Evolutionary conservation across 2,888 invertebrate species (phyloP).

Genomic region (Ochropleura leucogaster): DNA sequence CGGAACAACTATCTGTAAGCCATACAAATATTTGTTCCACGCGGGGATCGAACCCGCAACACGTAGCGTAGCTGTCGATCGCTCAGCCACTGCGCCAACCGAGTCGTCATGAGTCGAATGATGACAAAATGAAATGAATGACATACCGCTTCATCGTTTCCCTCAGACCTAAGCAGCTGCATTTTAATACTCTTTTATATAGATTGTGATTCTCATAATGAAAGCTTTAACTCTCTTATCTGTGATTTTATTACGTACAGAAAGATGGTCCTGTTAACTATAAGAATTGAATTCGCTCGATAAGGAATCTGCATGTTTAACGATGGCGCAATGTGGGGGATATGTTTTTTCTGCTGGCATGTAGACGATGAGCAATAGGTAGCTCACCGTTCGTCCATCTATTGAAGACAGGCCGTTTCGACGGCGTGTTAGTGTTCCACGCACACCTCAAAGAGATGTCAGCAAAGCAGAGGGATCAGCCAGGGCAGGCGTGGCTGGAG

Average conservation of each 20-base stretch:
- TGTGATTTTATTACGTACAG: slow-evolving; percentile 52
- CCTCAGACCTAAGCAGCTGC: neutral
- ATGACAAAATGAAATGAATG: neutral
- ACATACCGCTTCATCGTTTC: slow-evolving; percentile 25
- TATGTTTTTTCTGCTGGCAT: neutral
- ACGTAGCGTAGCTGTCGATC: no score
- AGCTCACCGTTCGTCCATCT: no score
- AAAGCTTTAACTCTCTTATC: slow-evolving; percentile 46
- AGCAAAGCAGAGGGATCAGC: no score
- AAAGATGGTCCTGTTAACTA: slow-evolving; percentile 43
- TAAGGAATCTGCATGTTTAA: slow-evolving; percentile 54
- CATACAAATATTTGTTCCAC: no score
- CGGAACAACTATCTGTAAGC: no score
- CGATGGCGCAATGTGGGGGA: neutral
- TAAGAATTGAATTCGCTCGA: slow-evolving; percentile 36
- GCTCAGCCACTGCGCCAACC: no score
- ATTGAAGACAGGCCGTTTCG: no score
- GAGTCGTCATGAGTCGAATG: neutral
- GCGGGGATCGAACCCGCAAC: no score
- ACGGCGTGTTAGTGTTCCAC: no score
- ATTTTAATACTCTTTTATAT: slow-evolving; percentile 13
- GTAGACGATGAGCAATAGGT: no score
- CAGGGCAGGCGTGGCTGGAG: no score
- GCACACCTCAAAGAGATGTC: no score
- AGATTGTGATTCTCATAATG: slow-evolving; percentile 45